Percentiles rank a stretch among this genome's conserved stretches.
Evolutionary conservation across 53 echinoderm and acorn worm species (phyloP).

Genomic region (Hippasteria phrygiana): DNA sequence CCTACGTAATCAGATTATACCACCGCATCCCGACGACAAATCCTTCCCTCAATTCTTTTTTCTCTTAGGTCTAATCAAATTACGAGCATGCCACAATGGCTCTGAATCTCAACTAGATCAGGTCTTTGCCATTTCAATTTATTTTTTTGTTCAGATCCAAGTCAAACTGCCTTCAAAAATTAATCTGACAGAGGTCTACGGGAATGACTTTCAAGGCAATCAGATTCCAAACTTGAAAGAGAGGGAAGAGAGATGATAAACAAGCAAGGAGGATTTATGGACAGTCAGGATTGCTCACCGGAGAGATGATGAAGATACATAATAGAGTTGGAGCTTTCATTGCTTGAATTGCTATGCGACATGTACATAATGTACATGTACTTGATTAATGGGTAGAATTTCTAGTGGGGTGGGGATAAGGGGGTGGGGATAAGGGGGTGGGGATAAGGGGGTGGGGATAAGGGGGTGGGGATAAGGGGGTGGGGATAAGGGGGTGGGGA

Average conservation of each 20-base stretch:
- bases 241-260: background rate
- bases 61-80: constrained; percentile 46
- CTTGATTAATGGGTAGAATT: too few relatives aligned
- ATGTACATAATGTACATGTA: background rate
- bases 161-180: constrained; percentile 25
- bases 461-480: too few relatives aligned
- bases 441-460: too few relatives aligned
- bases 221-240: background rate
- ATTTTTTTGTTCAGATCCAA: too few relatives aligned
- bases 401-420: too few relatives aligned
- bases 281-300: background rate
- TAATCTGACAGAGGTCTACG: background rate
- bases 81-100: constrained; percentile 13
- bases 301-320: background rate
- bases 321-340: too few relatives aligned
- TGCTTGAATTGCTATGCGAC: too few relatives aligned
- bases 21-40: background rate
- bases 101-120: background rate
- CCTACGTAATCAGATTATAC: background rate
- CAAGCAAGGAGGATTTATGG: background rate
- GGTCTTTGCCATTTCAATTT: background rate
- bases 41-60: background rate
- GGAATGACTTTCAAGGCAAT: background rate
- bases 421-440: too few relatives aligned
- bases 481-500: too few relatives aligned